Evolutionary conservation across 2,888 invertebrate genomes (phyloP), one percentile per base, ranked within the genome.

Genomic region (Lasioglossum calceatum): DNA sequence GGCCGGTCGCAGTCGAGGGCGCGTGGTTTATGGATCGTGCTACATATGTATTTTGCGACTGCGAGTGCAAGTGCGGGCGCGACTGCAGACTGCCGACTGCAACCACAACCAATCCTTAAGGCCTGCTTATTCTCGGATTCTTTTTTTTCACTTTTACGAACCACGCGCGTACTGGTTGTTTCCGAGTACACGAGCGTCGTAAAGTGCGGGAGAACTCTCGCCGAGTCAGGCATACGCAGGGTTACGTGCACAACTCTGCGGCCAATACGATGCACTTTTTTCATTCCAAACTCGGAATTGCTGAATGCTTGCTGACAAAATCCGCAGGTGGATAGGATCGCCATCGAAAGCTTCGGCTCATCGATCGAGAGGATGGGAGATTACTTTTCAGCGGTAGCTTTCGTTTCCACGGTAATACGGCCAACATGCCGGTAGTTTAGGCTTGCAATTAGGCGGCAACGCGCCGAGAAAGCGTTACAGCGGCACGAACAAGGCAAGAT

Each of bases 41-140:
- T n/a, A 3, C 54, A n/a, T n/a, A 64, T n/a, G n/a, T 32, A 32
- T 16, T 64, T 64, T 64, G 64, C 64, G 32, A 64, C 1, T 58
- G 27, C 27, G 58, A 27, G 39, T 39, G 39, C 7, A 39, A 39
- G 16, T 19, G 47, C 47, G 1, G 23, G 23, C 23, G 23, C 54
- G 23, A 54, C 1, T n/a, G 27, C 27, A 19, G 19, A 54, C 50
- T 54, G 54, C 23, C 50, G 54, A 54, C 23, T 54, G 54, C 78
- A 78, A 91, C 88, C 88, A 78, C 89, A 82, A 86, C 50, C 82
- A 71, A 82, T 77, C 81, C 81, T 89, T 86, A 84, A 77, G 32
- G 58, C 44, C 54, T 72, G 23, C 36, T 74, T 76, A 58, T 71
- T 78, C 79, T 27, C 58, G 36, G 42, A 70, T 42, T 36, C 10